Evolutionary conservation across 2,113 vertebrate species (phyloP).

Genomic region (Notothenia rossii): DNA sequence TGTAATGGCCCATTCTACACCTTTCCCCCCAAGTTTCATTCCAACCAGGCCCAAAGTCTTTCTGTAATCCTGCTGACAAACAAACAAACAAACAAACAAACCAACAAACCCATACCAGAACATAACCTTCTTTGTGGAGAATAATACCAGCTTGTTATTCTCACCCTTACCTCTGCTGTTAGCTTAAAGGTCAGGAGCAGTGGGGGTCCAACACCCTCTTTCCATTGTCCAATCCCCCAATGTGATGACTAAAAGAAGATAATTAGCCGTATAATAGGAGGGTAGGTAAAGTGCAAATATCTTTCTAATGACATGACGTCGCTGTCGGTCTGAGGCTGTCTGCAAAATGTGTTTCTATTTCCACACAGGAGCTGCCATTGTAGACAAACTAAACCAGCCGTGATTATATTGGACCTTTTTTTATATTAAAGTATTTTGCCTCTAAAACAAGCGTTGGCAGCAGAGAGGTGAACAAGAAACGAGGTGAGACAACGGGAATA

Average conservation of each 20-base stretch:
- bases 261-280: conserved; percentile 4
- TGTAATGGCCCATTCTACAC: no score
- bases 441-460: background rate
- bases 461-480: background rate
- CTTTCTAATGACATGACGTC: conserved; percentile 11
- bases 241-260: background rate
- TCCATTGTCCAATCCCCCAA: background rate
- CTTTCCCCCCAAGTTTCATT: no score
- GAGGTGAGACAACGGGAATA: background rate
- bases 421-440: background rate
- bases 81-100: no score
- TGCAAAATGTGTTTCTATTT: background rate
- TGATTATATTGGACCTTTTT: background rate
- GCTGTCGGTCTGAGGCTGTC: conserved; percentile 1
- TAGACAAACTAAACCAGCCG: background rate
- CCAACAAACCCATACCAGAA: no score
- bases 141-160: background rate
- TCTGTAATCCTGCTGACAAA: no score
- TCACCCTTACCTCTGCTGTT: background rate
- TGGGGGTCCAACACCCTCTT: background rate
- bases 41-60: no score
- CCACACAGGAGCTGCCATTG: background rate
- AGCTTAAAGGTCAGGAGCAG: background rate
- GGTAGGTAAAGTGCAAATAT: background rate
- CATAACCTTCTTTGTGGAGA: no score